Percentiles rank a stretch among this genome's conserved stretches.
These are phyloP conservation scores for Limnephilus auricula DNA, from an alignment of 2,888 invertebrate species.

Conservation along the genomic window DNA sequence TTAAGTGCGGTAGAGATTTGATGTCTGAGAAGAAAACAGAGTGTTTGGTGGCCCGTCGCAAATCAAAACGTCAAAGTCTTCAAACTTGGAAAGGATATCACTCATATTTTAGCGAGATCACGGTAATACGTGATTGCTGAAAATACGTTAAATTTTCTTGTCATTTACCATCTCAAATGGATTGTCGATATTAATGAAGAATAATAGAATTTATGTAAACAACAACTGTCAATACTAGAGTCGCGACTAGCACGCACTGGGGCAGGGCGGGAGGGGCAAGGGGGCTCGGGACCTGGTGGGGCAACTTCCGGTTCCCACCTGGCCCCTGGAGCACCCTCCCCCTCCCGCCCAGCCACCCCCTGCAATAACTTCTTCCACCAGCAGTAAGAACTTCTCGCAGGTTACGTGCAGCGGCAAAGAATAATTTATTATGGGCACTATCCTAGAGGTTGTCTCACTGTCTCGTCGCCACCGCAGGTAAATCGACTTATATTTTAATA, in stretches of 20 bases:
- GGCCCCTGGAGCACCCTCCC: conserved; percentile 3
- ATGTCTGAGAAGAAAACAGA: background rate
- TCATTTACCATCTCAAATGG: conserved; percentile 34
- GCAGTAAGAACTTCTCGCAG: background rate
- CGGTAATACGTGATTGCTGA: background rate
- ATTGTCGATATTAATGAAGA: conserved; percentile 31
- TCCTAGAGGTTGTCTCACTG: conserved; percentile 7
- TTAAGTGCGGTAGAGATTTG: background rate
- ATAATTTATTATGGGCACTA: background rate
- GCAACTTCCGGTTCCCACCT: conserved; percentile 54
- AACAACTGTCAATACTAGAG: background rate
- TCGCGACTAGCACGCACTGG: background rate
- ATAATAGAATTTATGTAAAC: background rate
- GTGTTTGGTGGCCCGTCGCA: background rate
- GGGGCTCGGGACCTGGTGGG: conserved; percentile 12
- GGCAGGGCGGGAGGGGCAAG: background rate
- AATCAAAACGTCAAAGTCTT: background rate
- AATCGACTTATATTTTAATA: background rate
- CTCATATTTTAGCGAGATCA: background rate
- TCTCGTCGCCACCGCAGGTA: conserved; percentile 29
- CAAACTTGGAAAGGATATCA: background rate
- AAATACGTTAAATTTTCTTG: background rate
- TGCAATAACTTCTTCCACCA: background rate
- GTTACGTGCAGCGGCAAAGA: background rate
- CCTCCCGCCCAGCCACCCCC: background rate